Base-by-base conservation (phyloP, 2,888 invertebrate genomes). In the Aleiodes leptofemur region DNA sequence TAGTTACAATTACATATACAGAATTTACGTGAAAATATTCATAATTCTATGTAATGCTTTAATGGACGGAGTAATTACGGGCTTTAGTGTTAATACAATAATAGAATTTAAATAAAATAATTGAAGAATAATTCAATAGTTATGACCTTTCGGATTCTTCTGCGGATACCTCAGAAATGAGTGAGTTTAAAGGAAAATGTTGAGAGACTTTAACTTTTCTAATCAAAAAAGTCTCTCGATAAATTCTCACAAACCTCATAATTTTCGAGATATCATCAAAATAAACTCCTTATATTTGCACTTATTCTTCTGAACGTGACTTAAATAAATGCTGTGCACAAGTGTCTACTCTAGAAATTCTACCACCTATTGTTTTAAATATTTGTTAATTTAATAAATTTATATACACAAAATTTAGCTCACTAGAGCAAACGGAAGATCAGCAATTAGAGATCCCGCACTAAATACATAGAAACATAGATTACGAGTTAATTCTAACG, bases 61-160 rank as follows among this genome's bases (percentile, higher is more conserved):
- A 64, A 77, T 81, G 81, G 81, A 82, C 82, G 82, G 82, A 81
- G 72, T 80, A 72, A 57, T 82, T 69, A 51, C 73, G 77, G 78
- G 77, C 78, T 72, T 77, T 76, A 78, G 74, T 64, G 57, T 68
- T 43, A 29, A 70, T 77, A 53, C 50, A 48, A 43, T 55, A 72
- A 43, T 38, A 38, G 38, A 43, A 43, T 43, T 43, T 55, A 56
- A 53, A 14, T 72, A 50, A 69, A 53, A 53, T 53, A 53, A 34
- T 6, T 34, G 5, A 53, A 16, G 16, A 53, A 53, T 13, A 53
- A 43, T 43, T 43, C 13, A 53, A 9, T 53, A 53, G 4, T 14
- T 53, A 53, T 13, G 14, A 14, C 8, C 16, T 16, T 53, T 5
- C 14, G 13, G 11, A 43, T 43, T 43, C 43, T 43, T 43, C 3